Conservation (phyloP, 2,113 vertebrate genomes). For the Cettia cetti region DNA sequence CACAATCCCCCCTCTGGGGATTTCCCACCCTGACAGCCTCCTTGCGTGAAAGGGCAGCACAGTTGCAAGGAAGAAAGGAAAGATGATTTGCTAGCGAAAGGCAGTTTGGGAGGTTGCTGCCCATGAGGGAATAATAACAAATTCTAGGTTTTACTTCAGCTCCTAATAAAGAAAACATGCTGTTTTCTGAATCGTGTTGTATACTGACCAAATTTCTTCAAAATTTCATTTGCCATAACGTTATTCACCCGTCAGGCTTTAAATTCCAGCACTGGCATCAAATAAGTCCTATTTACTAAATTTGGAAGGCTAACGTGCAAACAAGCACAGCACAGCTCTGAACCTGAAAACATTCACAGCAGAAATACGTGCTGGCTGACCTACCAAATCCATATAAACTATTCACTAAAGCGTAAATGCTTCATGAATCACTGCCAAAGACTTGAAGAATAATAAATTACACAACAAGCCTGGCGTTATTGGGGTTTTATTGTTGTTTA, state of each 20-base stretch:
- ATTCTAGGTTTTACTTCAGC: neutral
- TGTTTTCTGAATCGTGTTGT: neutral
- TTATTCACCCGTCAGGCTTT: neutral
- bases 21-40: neutral
- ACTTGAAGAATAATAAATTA: neutral
- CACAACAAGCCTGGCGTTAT: neutral
- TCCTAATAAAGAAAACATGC: neutral
- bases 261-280: neutral
- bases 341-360: neutral
- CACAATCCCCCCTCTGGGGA: neutral
- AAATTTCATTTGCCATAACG: neutral
- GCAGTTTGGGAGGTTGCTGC: accelerated
- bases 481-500: neutral
- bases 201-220: neutral
- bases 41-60: neutral
- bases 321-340: neutral
- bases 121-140: neutral
- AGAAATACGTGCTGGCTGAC: neutral
- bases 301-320: neutral
- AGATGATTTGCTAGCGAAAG: accelerated
- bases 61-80: neutral
- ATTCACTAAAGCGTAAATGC: neutral
- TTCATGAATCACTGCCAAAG: neutral
- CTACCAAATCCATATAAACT: neutral
- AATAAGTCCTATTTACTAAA: neutral